Evolutionary conservation across 2,888 invertebrate species (phyloP).

Genomic region (Mythimna loreyi): DNA sequence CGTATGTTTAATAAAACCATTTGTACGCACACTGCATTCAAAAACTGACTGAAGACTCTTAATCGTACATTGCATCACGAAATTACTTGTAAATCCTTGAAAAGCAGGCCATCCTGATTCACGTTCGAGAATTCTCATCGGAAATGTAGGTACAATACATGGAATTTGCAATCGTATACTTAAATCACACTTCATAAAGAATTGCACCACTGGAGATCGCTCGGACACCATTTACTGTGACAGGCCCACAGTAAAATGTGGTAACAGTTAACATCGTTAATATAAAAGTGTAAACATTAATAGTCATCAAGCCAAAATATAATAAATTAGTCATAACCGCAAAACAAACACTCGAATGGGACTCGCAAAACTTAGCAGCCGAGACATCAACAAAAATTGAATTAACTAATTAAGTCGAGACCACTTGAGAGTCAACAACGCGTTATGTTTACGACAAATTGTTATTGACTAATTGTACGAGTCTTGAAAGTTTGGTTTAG

Average conservation of each 20-base stretch:
- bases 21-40: slow-evolving; percentile 48
- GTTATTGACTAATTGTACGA: slow-evolving; percentile 34
- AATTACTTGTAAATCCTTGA: slow-evolving; percentile 64
- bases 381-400: slow-evolving; percentile 64
- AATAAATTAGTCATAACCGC: slow-evolving; percentile 54
- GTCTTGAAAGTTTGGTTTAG: slow-evolving; percentile 11
- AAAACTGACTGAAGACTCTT: slow-evolving; percentile 54
- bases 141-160: slow-evolving; percentile 65
- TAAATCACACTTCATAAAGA: slow-evolving; percentile 64
- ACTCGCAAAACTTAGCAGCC: slow-evolving; percentile 62
- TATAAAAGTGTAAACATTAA: slow-evolving; percentile 46
- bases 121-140: slow-evolving; percentile 66
- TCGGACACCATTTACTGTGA: slow-evolving; percentile 40
- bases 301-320: slow-evolving; percentile 41
- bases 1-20: slow-evolving; percentile 18
- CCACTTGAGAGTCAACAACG: slow-evolving; percentile 64
- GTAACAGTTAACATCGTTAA: slow-evolving; percentile 38
- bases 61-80: slow-evolving; percentile 62
- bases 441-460: slow-evolving; percentile 57
- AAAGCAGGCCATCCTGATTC: slow-evolving; percentile 73
- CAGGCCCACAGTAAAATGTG: slow-evolving; percentile 37
- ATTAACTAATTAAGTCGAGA: slow-evolving; percentile 73
- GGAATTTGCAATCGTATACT: slow-evolving; percentile 69
- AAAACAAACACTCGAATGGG: slow-evolving; percentile 71
- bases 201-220: slow-evolving; percentile 48